phyloP scores from a whole-genome alignment of 2,113 vertebrate species.

The Paralichthys olivaceus region DNA sequence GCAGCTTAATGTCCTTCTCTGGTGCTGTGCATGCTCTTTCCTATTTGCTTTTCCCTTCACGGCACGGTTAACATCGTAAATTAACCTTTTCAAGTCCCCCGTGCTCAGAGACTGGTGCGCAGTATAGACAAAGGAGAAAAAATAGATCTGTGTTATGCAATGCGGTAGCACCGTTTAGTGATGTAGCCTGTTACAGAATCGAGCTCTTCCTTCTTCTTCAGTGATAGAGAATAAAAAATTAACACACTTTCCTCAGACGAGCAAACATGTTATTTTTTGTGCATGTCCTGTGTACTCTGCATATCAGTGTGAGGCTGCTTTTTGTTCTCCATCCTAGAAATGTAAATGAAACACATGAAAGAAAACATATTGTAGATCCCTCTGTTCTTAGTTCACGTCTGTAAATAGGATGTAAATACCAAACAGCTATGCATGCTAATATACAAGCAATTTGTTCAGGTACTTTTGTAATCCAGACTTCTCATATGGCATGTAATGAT shows the following conservation, averaged over 20 bases:
- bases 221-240: constrained; percentile 32
- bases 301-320: constrained; percentile 85
- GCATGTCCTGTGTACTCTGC: constrained; percentile 90
- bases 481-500: constrained; percentile 91
- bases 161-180: constrained; percentile 65
- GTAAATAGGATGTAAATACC: constrained; percentile 98
- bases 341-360: constrained; percentile 87
- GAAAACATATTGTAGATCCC: constrained; percentile 82
- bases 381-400: constrained; percentile 83
- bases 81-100: constrained; percentile 89
- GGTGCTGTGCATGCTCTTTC: constrained; percentile 91
- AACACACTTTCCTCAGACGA: constrained; percentile 82
- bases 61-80: constrained; percentile 89
- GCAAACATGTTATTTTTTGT: constrained; percentile 89
- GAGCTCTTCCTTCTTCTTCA: constrained; percentile 46
- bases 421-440: constrained; percentile 95
- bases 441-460: constrained; percentile 96
- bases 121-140: constrained; percentile 84
- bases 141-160: constrained; percentile 73
- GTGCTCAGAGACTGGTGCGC: constrained; percentile 88
- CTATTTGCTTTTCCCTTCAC: constrained; percentile 91
- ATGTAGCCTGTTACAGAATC: constrained; percentile 54
- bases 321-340: constrained; percentile 87
- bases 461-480: constrained; percentile 95
- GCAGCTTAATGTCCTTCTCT: constrained; percentile 88